Evolutionary conservation across 2,797 vertebrate genomes (phyloP), one percentile per base, ranked within the genome.

Genomic region (Pelochelys cantorii): DNA sequence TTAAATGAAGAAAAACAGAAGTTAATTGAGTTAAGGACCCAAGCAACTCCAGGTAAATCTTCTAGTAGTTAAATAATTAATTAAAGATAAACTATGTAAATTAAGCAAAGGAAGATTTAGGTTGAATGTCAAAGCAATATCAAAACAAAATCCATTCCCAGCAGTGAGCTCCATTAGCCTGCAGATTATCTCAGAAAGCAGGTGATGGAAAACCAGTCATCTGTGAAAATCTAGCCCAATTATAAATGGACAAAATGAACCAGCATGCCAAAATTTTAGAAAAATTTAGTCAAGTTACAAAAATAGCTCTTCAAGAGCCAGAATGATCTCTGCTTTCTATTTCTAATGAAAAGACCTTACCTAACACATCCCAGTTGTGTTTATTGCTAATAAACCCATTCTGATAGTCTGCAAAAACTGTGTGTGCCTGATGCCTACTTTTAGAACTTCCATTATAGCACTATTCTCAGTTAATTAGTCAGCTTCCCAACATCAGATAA

Each of bases 401-500:
- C 23, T 4, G 29, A 2, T 15, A 34, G 34, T 59, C 81, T 77
- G 42, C 55, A 91, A 92, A 23, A 68, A 87, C 48, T 34, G 27
- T 85, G 85, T 48, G 52, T 60, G 71, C 9, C 23, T 52, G 13
- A 13, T 2, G 75, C 15, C 27, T 79, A 10, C 86, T 88, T 93
- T 81, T 22, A 89, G 83, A 90, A 87, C 17, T 91, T 42, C 54
- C 31, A 83, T 6, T 87, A 84, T 81, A 93, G 82, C 23, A 55
- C 85, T 88, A 77, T 1, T 68, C 65, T 86, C 34, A 90, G 87
- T 42, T 68, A 92, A 86, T 0, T 17, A 11, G 52, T 54, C 83
- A 89, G 86, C 27, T 87, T 94, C 74, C 85, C 91, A 79, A 86
- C 17, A 52, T 79, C 59, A 91, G 93, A 65, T 83, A 92, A 94